Evolutionary conservation across 2,797 vertebrate species (phyloP), one percentile per base, ranked within the genome.

Genomic region (Fundulus diaphanus): DNA sequence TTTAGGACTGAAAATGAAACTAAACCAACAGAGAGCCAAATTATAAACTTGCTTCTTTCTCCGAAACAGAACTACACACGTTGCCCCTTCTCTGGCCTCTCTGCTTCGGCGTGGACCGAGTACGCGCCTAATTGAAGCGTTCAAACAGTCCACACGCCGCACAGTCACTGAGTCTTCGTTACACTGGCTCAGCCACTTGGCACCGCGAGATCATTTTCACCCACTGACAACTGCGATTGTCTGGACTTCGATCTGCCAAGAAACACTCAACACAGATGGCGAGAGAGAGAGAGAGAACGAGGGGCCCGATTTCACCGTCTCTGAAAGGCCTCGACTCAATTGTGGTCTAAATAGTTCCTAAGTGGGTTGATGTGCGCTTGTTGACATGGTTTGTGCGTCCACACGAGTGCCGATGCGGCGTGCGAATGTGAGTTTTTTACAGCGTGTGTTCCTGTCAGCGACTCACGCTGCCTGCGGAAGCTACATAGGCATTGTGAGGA

Each of bases 201-300:
- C 91, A 90, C 80, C 0, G 77, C 11, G 74, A 78, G 81, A 82
- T 90, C 27, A 77, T 84, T 89, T 92, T 93, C 93, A 90, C 91
- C 92, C 91, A 90, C 91, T 85, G 88, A 93, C 92, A 90, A 93
- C 90, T 93, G 92, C 82, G 90, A 93, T 91, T 91, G 92, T 92
- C 92, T 92, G 90, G 92, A 87, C 81, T 78, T 76, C n/a, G 52
- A 84, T 88, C 82, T 92, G 93, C 93, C 93, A 93, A 91, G 88
- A 91, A 91, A 79, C 11, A 80, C 90, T 90, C 75, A 87, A 85
- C 91, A 83, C 92, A 93, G 91, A 94, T 92, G 91, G 91, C 75
- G 77, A 73, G 83, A 76, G 84, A 84, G 80, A 76, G 84, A 84
- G 80, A 79, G 86, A 80, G 85, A 91, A 89, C 81, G 76, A 29